A percentile compares a stretch with the other conserved stretches of the same genome.
These are phyloP conservation scores for Eidolon helvum DNA, from an alignment of 2,113 vertebrate species.

Conservation along the genomic window DNA sequence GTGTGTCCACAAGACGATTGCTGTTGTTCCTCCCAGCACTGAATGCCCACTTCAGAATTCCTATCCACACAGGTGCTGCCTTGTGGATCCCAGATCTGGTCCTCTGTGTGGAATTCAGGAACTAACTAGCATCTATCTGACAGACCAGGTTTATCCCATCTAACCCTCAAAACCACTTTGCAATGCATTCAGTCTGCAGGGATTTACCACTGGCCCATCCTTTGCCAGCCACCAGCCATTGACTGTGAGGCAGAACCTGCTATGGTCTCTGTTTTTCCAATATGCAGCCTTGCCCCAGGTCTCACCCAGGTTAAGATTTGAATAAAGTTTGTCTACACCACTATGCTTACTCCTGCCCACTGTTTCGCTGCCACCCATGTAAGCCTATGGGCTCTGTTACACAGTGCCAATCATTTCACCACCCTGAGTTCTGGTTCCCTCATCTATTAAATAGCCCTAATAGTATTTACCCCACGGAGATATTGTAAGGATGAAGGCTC, in stretches of 20 bases:
- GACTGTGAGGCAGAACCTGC: neutral
- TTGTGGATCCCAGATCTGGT: too few species aligned
- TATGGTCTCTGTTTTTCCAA: neutral
- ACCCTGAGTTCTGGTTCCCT: neutral
- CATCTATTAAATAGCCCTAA: neutral
- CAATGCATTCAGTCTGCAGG: neutral
- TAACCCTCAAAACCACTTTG: neutral
- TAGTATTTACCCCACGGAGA: neutral
- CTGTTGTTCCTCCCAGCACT: neutral
- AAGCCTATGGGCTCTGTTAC: neutral
- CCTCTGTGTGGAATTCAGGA: neutral
- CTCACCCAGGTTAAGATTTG: neutral
- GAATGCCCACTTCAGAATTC: neutral
- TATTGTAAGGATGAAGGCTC: neutral
- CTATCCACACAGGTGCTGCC: rapidly evolving
- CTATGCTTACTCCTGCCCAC: neutral
- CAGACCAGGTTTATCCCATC: neutral
- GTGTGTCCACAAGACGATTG: neutral
- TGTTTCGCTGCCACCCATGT: neutral
- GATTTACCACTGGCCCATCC: rapidly evolving
- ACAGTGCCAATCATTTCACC: neutral
- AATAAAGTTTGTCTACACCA: neutral
- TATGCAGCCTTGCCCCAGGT: neutral
- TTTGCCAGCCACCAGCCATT: neutral
- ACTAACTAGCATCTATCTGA: neutral